phyloP scores from a whole-genome alignment of 2,113 vertebrate genomes.

The Megaceryle torquata region DNA sequence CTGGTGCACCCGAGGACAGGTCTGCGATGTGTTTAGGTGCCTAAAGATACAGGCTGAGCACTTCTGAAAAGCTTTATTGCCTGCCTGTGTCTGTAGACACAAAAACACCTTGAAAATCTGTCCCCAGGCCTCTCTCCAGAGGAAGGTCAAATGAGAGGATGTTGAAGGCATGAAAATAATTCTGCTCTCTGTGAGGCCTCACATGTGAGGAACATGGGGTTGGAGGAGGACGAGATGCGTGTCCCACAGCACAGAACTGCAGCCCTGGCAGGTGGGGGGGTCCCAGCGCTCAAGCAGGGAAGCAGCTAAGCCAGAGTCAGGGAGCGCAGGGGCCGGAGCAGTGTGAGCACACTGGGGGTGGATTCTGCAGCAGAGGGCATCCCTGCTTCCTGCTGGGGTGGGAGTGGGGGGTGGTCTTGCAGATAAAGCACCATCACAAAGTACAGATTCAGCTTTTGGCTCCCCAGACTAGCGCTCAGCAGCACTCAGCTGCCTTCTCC shows the following conservation, averaged over 20 bases:
- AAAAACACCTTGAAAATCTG: not conserved
- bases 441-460: not conserved
- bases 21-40: not conserved
- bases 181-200: not conserved
- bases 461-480: not conserved
- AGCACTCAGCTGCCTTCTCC: not conserved
- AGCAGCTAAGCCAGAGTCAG: not conserved
- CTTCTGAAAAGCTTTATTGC: not conserved
- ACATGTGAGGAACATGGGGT: accelerated
- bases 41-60: not conserved
- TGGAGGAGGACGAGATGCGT: not conserved
- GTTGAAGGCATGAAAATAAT: not conserved
- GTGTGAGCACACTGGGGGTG: not conserved
- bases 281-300: not conserved
- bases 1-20: accelerated
- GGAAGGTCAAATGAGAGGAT: not conserved
- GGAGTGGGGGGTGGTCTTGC: not conserved
- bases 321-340: not conserved
- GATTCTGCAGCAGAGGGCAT: not conserved
- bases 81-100: accelerated
- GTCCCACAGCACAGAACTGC: not conserved
- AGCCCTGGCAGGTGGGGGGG: not conserved
- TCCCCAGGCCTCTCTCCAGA: not conserved
- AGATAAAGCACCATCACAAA: not conserved
- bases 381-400: not conserved